Evolutionary conservation across 2,888 invertebrate genomes (phyloP), one percentile per base, ranked within the genome.

Genomic region (Nemapogon koenigi): DNA sequence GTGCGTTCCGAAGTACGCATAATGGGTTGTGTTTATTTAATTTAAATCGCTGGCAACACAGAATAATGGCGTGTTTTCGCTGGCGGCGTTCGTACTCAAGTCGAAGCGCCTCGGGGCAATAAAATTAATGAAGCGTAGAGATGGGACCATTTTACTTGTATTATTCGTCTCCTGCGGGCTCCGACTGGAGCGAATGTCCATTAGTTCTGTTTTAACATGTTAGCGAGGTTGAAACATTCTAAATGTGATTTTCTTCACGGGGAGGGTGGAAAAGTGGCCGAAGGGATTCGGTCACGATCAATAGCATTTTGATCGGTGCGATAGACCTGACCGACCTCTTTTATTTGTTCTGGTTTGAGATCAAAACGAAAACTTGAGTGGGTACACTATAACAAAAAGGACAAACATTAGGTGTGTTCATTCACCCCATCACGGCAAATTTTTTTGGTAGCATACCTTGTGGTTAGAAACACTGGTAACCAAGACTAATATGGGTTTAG

Each of bases 151-250:
- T 78, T 78, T 78, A 76, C 76, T 76, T 72, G 73, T 76, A 76
- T 76, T 78, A 78, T 76, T 76, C 76, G 69, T 75, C 76, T 76
- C 75, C 62, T 73, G 75, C 70, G 73, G 70, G 68, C 75, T 70
- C 65, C 68, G 73, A 73, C 75, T 73, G 75, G 59, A 78, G 69
- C 76, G 76, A 78, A 78, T 78, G 76, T 76, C 76, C 76, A 78
- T 78, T 78, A 76, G 78, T 78, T 78, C 78, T 76, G 75, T 78
- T 78, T 78, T 76, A 78, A 78, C 78, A 76, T 78, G 76, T 78
- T 78, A 78, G 76, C 72, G 72, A 75, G 66, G 75, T 75, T 76
- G 78, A 78, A 76, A 76, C 70, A 71, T 73, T 75, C 72, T 70
- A 76, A 78, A 78, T 78, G 69, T 72, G 75, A 78, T 78, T 78